phyloP scores from a whole-genome alignment of 30 jellyfish, hydroid and myxozoan genomes.

The Sanderia malayensis region DNA sequence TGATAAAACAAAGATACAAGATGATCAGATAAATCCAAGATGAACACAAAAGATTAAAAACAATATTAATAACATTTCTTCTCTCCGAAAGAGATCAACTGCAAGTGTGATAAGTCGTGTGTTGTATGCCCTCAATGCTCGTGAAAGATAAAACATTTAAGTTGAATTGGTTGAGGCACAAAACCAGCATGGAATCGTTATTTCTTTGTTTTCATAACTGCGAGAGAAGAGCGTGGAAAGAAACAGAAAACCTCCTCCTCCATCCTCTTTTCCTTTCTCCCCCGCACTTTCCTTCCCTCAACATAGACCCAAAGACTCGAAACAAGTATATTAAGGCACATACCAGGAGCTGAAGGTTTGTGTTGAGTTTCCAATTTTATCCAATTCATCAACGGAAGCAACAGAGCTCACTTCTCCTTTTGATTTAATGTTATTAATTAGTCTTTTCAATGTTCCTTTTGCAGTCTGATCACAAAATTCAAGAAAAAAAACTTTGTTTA shows the following conservation, averaged over 20 bases:
- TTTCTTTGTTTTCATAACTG: background rate
- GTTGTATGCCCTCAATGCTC: too few species aligned
- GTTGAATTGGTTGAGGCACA: background rate
- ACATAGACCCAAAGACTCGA: background rate
- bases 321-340: background rate
- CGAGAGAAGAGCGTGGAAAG: background rate
- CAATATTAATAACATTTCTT: too few species aligned
- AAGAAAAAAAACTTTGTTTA: too few species aligned
- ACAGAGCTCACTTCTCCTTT: conserved; percentile 19
- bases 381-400: conserved; percentile 16
- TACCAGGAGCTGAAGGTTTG: conserved; percentile 46
- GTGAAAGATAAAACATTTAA: too few species aligned
- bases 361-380: conserved; percentile 12
- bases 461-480: background rate
- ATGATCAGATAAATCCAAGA: too few species aligned
- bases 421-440: conserved; percentile 11
- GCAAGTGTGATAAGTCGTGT: too few species aligned
- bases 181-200: background rate
- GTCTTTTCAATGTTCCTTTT: conserved; percentile 29
- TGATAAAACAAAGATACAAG: background rate
- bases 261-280: background rate
- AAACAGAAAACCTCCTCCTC: background rate
- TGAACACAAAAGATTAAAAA: too few species aligned
- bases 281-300: background rate
- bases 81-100: too few species aligned